Evolutionary conservation across 2,888 invertebrate species (phyloP).

Genomic region (Temnothorax rugatulus): DNA sequence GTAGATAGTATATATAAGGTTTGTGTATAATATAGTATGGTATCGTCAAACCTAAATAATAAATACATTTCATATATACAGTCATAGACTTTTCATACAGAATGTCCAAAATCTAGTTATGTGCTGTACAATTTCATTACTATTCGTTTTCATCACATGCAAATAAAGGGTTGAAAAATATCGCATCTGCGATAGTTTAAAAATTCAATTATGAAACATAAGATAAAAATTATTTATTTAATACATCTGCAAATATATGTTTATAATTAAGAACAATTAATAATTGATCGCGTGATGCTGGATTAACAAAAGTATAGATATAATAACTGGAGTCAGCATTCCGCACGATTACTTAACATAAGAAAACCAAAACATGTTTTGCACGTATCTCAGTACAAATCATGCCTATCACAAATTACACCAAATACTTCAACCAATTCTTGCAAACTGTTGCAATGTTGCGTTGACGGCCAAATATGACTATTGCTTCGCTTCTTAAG

Average conservation of each 20-base stretch:
- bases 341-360: constrained; percentile 6
- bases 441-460: constrained; percentile 23
- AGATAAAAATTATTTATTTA: constrained; percentile 43
- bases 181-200: not conserved
- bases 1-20: constrained; percentile 81
- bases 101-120: constrained; percentile 80
- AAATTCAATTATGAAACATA: constrained; percentile 24
- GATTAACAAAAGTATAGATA: constrained; percentile 18
- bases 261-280: constrained; percentile 21
- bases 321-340: constrained; percentile 7
- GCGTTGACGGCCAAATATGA: constrained; percentile 35
- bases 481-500: constrained; percentile 68
- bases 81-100: constrained; percentile 84
- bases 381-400: constrained; percentile 2
- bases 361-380: constrained; percentile 4
- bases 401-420: constrained; percentile 1
- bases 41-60: constrained; percentile 86
- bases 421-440: constrained; percentile 1
- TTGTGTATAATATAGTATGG: constrained; percentile 83
- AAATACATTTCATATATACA: constrained; percentile 86
- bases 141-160: constrained; percentile 39
- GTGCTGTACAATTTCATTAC: constrained; percentile 68
- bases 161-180: constrained; percentile 24
- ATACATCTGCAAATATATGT: constrained; percentile 33
- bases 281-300: constrained; percentile 18